Percentiles rank a stretch among this genome's conserved stretches.
These are phyloP conservation scores for Hypomecis punctinalis DNA, from an alignment of 2,888 invertebrate species.

Conservation along the genomic window DNA sequence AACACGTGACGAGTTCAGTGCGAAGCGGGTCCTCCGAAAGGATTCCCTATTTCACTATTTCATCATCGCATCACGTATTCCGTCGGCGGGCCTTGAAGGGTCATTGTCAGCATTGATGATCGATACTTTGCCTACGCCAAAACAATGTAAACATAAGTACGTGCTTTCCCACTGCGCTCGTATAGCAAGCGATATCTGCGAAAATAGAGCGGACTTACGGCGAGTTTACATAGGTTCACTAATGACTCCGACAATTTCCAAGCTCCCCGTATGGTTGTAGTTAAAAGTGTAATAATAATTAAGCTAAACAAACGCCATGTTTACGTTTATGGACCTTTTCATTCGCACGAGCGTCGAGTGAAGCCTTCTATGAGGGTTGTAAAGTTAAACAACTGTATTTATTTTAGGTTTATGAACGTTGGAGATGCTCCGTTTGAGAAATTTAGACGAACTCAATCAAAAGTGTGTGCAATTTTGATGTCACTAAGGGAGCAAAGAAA, in stretches of 20 bases:
- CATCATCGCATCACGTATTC: constrained; percentile 37
- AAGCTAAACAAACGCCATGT: constrained; percentile 57
- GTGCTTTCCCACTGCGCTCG: constrained; percentile 21
- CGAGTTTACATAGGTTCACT: constrained; percentile 29
- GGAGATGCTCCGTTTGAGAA: constrained; percentile 14
- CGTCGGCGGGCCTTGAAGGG: constrained; percentile 62
- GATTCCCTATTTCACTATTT: constrained; percentile 25
- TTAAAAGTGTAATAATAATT: constrained; percentile 46
- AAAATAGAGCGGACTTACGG: constrained; percentile 25
- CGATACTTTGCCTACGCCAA: constrained; percentile 65
- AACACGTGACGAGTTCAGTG: neutral
- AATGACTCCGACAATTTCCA: constrained; percentile 26
- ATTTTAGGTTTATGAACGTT: constrained; percentile 50
- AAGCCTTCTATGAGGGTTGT: constrained; percentile 53
- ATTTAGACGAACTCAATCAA: neutral
- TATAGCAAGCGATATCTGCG: constrained; percentile 23
- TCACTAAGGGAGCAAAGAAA: no score
- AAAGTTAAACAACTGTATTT: constrained; percentile 61
- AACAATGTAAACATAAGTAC: constrained; percentile 42
- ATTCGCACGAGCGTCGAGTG: constrained; percentile 55
- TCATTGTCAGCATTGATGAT: constrained; percentile 68
- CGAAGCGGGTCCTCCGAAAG: constrained; percentile 23
- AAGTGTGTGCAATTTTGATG: neutral
- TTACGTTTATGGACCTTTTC: constrained; percentile 69
- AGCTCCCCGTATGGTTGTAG: constrained; percentile 23